phyloP scores from a whole-genome alignment of 2,113 vertebrate genomes.

The Ceyx margarethae region DNA sequence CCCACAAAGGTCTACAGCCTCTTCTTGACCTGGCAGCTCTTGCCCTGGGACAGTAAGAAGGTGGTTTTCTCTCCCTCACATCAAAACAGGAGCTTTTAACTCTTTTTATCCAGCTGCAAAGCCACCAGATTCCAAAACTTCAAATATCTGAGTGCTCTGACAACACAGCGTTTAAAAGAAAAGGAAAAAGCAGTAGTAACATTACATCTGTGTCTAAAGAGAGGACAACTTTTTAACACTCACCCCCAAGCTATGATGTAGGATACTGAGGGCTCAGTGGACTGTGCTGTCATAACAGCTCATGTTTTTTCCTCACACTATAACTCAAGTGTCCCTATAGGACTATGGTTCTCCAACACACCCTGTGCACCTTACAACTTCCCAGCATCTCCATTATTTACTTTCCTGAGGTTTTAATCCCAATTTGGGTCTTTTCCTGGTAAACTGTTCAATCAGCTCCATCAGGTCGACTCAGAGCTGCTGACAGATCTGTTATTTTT shows the following conservation, averaged over 20 bases:
- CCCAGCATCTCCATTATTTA: neutral
- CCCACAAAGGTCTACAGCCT: neutral
- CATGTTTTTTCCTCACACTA: neutral
- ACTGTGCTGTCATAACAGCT: neutral
- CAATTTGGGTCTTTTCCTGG: neutral
- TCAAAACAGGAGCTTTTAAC: neutral
- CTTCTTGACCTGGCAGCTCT: neutral
- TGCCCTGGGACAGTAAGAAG: neutral
- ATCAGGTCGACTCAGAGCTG: neutral
- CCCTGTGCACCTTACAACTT: neutral
- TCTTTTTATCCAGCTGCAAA: neutral
- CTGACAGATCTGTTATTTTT: neutral
- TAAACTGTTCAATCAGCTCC: neutral
- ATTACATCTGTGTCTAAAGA: neutral
- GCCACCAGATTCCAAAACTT: neutral
- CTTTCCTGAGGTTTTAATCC: neutral
- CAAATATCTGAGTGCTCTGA: neutral
- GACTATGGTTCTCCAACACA: neutral
- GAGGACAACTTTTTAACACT: neutral
- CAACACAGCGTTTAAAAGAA: neutral
- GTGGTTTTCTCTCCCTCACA: rapidly evolving
- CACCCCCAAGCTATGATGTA: rapidly evolving
- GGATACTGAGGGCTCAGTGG: rapidly evolving
- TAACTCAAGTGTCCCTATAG: neutral
- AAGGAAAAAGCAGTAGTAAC: neutral